These are phyloP conservation scores for Grapholita molesta DNA, from an alignment of 1,140 invertebrate genomes.

Conservation along the genomic window DNA sequence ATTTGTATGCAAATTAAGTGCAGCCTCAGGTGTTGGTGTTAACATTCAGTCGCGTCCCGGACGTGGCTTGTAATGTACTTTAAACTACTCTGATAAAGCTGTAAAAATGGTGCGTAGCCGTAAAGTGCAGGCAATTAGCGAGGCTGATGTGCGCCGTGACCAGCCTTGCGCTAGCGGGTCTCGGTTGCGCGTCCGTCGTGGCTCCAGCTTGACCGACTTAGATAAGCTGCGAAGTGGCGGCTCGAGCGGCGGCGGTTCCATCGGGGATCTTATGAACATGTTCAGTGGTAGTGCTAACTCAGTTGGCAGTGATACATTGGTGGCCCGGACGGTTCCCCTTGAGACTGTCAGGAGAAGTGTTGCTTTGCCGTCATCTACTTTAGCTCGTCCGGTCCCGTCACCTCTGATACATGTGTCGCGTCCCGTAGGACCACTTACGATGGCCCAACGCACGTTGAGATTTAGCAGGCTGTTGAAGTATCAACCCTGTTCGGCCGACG, in stretches of 20 bases:
- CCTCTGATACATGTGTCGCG: slow-evolving; percentile 64
- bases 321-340: slow-evolving; percentile 84
- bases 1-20: slow-evolving; percentile 68
- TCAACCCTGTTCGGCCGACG: slow-evolving; percentile 63
- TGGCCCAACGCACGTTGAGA: slow-evolving; percentile 82
- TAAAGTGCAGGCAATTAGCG: slow-evolving; percentile 63
- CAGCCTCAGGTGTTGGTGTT: slow-evolving; percentile 45
- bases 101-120: slow-evolving; percentile 55
- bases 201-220: slow-evolving; percentile 85
- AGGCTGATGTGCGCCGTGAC: slow-evolving; percentile 62
- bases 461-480: slow-evolving; percentile 82
- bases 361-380: slow-evolving; percentile 54
- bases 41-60: slow-evolving; percentile 46
- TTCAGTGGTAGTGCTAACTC: slow-evolving; percentile 85
- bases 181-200: slow-evolving; percentile 80
- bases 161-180: slow-evolving; percentile 41
- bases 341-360: slow-evolving; percentile 82
- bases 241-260: slow-evolving; percentile 81
- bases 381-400: slow-evolving; percentile 58
- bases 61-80: slow-evolving; percentile 33
- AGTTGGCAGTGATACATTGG: slow-evolving; percentile 81
- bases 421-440: slow-evolving; percentile 75
- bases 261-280: slow-evolving; percentile 88
- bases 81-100: slow-evolving; percentile 26
- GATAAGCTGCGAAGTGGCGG: slow-evolving; percentile 80